Conservation (phyloP, 2,888 invertebrate species). For the Aromia moschata region DNA sequence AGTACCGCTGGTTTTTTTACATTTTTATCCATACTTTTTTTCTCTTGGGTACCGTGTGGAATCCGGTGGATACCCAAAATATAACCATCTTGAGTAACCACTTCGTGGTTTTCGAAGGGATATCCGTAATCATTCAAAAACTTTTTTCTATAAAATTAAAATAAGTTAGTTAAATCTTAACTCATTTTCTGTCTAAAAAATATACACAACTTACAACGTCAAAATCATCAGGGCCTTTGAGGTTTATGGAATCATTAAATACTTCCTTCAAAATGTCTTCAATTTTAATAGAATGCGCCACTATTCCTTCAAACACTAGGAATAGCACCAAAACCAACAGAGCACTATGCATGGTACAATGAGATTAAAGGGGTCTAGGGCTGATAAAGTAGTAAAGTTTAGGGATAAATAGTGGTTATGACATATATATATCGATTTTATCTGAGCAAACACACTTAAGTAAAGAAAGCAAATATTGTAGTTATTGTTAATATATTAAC, state of each 20-base stretch:
- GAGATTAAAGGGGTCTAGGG: too few species aligned
- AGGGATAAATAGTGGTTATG: too few species aligned
- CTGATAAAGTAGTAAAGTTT: too few species aligned
- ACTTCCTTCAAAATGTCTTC: background rate
- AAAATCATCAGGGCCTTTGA: background rate
- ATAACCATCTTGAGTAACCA: constrained; percentile 80
- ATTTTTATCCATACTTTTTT: constrained; percentile 16
- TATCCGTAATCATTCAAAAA: constrained; percentile 72
- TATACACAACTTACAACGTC: background rate
- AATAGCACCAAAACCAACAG: background rate
- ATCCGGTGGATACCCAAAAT: constrained; percentile 80
- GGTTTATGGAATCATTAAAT: background rate
- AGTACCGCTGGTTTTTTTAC: constrained; percentile 24
- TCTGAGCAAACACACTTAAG: too few species aligned
- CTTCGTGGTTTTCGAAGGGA: constrained; percentile 69
- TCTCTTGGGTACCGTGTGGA: constrained; percentile 62
- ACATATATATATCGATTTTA: too few species aligned
- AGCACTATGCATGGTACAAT: background rate
- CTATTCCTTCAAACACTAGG: background rate
- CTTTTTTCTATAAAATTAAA: constrained; percentile 55
- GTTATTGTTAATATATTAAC: too few species aligned
- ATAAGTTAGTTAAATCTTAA: too few species aligned
- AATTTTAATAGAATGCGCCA: background rate
- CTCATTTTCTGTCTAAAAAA: too few species aligned
- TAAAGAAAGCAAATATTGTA: too few species aligned